Evolutionary conservation across 2,797 vertebrate genomes (phyloP), one percentile per base, ranked within the genome.

Genomic region (Tenualosa thibaudeaui): DNA sequence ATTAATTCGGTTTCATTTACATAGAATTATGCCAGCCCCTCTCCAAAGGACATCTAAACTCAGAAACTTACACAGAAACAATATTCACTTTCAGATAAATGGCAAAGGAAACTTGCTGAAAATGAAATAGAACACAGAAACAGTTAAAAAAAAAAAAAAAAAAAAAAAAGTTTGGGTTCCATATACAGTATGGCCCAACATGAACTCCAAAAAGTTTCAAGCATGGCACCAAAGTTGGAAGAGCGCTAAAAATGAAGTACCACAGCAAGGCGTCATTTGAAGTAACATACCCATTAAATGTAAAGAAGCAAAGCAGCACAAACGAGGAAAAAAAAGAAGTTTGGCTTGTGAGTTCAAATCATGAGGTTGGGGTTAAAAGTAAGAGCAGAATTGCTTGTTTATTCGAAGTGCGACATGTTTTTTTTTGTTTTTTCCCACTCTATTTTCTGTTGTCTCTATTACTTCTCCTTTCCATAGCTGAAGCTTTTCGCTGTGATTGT

Each of bases 1-100:
- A 78, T 84, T 87, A 43, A 83, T 83, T 89, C 54, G 53, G 84
- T 84, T 89, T 89, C n/a, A 91, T 90, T 88, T 89, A 92, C 89
- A 90, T 86, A 82, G 37, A 89, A 88, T 87, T 88, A 81, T 40
- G 71, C 53, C 58, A 54, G 68, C 58, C 71, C 53, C 65, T 24
- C 71, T 75, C 53, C 82, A 46, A 65, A 86, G 75, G 58, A 81
- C 65, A 81, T 89, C 62, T 86, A 84, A 58, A 86, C 81, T 75
- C 10, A n/a, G n/a, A n/a, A n/a, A n/a, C n/a, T 60, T 56, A 84
- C 65, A 89, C 75, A 88, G 50, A 51, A 85, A 88, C 84, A 87
- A 89, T 82, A 85, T 83, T 85, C 31, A 89, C 84, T 82, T 85
- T 84, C 86, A 88, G 87, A 89, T 71, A 89, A 84, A 88, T 81